Evolutionary conservation across 2,888 invertebrate genomes (phyloP), one percentile per base, ranked within the genome.

Genomic region (Agrotis ipsilon): DNA sequence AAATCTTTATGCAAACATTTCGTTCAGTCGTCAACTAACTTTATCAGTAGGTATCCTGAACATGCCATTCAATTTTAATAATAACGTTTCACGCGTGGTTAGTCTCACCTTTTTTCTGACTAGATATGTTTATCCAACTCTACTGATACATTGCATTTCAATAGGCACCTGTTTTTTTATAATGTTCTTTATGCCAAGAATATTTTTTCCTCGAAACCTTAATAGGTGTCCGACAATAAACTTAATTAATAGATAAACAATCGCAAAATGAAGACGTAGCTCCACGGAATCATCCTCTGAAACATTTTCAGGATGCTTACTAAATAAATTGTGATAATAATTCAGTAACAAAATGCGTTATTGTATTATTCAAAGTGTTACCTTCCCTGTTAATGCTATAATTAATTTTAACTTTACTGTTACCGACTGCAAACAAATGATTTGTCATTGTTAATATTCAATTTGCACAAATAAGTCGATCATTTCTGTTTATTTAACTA

Each of bases 371-470:
- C 19, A 39, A 32, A 58, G 52, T 46, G 21, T 39, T 69, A 59
- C 70, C 59, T 59, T 70, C n/a, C 51, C 32, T 27, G 46, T 46
- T 46, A 52, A 48, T 70, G 45, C 18, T 24, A 24, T 59, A 60
- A 39, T 32, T 51, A 43, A 71, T 71, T 32, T 32, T 32, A 32
- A 32, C 32, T 32, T 32, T 59, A 58, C 24, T 39, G 14, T 46
- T 19, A 13, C 14, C 19, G 16, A 45, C 43, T 21, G 24, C n/a
- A 48, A 51, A 69, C 70, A 39, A 69, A 49, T 21, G 1, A 70
- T 43, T 70, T 24, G 16, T 49, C 49, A 59, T 69, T n/a, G 21
- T 71, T 43, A 14, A 32, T 70, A 61, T 72, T 32, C 27, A 13
- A 61, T 0, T 43, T 51, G 48, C 21, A 27, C 3, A 27, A 59